Percentiles rank a stretch among this genome's conserved stretches.
phyloP scores from a whole-genome alignment of 2,113 vertebrate genomes.

The Mus pahari region DNA sequence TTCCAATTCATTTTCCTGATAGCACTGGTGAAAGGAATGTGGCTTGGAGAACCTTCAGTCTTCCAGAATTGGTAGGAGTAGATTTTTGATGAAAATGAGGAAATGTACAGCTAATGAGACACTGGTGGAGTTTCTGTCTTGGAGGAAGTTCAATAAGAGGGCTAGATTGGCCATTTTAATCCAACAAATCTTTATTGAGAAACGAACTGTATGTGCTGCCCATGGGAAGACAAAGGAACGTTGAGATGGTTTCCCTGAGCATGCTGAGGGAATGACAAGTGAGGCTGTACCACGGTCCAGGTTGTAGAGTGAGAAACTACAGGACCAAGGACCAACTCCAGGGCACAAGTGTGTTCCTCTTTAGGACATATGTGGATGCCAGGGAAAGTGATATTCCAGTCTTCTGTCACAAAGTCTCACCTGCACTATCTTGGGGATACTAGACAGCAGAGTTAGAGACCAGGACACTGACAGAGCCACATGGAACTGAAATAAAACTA shows the following conservation, averaged over 20 bases:
- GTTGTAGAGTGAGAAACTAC: neutral
- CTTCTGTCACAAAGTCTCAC: neutral
- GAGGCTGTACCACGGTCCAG: rapidly evolving
- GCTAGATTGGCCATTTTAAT: neutral
- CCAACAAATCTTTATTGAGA: neutral
- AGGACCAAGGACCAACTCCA: neutral
- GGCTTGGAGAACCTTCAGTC: neutral
- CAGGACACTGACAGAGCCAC: neutral
- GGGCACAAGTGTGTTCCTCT: neutral
- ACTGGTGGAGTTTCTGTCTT: neutral
- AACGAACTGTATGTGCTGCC: neutral
- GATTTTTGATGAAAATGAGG: constrained; percentile 31
- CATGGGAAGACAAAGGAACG: neutral
- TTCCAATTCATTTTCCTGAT: too few species aligned
- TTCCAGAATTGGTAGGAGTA: constrained; percentile 21
- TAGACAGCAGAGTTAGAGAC: neutral
- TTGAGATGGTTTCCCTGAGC: neutral
- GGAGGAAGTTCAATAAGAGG: neutral
- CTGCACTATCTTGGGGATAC: neutral
- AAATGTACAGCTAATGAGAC: constrained; percentile 14
- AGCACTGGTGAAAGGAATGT: too few species aligned
- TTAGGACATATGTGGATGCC: neutral
- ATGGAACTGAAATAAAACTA: neutral
- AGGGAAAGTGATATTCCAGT: neutral
- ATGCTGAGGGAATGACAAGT: neutral